Base-by-base conservation (phyloP, 2,797 vertebrate genomes). In the Sebastes trivittatus region DNA sequence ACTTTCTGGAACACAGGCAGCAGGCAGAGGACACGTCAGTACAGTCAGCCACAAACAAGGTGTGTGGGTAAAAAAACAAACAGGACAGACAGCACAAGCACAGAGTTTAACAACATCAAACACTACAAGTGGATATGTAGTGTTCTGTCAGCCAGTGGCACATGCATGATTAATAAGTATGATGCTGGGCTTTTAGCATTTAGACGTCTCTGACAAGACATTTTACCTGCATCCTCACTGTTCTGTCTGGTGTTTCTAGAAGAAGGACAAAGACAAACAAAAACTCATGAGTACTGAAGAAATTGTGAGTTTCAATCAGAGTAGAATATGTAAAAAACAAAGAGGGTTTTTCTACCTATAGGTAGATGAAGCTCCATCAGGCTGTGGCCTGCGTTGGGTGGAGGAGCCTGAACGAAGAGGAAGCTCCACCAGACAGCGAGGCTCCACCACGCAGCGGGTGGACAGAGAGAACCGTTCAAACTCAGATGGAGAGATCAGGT, bases 401-500 rank as follows among this genome's bases (percentile, higher is more conserved):
- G 92, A 90, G 46, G 80, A 38, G 59, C 80, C 85, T 46, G 95
- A 92, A 18, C 67, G 84, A 11, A 77, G 74, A 1, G 95, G 93
- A 14, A 87, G n/a, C 52, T 97, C 96, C 60, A 99, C 96, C 20
- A 97, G 75, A 76, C 96, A 98, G 38, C 95, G 95, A 13, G 98
- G 98, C 90, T 98, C 97, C 86, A 99, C 97, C 79, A 99, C 34
- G 93, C 93, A 96, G 23, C 98, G 97, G 23, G 98, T 96, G 22
- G 98, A 99, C 76, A 99, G 92, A 14, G 98, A 99, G 92, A 99
- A 99, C 25, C 98, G 97, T 86, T 99, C 98, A 89, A 99, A 99
- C 92, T 99, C 98, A 0, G 98, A 99, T 0, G 98, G 98, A 0
- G 98, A 99, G 86, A 99, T 99, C 87, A 99, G 94, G 89, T 99